These are phyloP conservation scores for Hirtodrosophila confusa DNA, from an alignment of 2,888 invertebrate genomes.

Conservation along the genomic window DNA sequence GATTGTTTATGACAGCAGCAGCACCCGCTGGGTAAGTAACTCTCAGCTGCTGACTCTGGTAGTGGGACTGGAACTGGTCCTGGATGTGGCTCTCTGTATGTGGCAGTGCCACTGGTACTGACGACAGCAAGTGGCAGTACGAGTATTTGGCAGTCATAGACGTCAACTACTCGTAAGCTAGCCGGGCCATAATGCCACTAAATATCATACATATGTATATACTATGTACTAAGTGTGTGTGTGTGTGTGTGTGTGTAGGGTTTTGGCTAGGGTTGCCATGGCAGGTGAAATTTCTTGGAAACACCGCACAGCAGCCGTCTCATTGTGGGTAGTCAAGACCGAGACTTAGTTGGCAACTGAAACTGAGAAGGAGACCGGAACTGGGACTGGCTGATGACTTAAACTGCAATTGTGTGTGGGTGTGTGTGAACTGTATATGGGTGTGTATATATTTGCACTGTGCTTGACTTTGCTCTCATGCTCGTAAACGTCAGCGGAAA, in stretches of 20 bases:
- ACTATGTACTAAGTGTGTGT: background rate
- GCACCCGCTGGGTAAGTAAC: constrained; percentile 57
- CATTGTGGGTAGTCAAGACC: constrained; percentile 42
- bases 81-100: constrained; percentile 7
- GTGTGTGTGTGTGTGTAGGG: constrained; percentile 19
- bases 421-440: constrained; percentile 13
- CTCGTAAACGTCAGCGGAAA: constrained; percentile 64
- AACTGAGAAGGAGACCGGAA: constrained; percentile 6
- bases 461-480: constrained; percentile 58
- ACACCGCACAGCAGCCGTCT: constrained; percentile 50
- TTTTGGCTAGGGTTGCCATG: constrained; percentile 50
- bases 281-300: constrained; percentile 79
- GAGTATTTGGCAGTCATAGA: constrained; percentile 69
- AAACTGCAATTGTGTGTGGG: constrained; percentile 31
- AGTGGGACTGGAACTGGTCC: constrained; percentile 3
- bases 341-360: constrained; percentile 29
- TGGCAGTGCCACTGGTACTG: constrained; percentile 31
- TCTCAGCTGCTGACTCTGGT: constrained; percentile 13
- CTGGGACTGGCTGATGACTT: constrained; percentile 41
- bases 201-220: constrained; percentile 35
- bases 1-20: constrained; percentile 60
- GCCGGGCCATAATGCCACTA: constrained; percentile 56
- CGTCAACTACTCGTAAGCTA: constrained; percentile 56
- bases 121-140: constrained; percentile 63
- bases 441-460: constrained; percentile 41